phyloP scores from a whole-genome alignment of 2,888 invertebrate genomes.

The Molorchus minor region DNA sequence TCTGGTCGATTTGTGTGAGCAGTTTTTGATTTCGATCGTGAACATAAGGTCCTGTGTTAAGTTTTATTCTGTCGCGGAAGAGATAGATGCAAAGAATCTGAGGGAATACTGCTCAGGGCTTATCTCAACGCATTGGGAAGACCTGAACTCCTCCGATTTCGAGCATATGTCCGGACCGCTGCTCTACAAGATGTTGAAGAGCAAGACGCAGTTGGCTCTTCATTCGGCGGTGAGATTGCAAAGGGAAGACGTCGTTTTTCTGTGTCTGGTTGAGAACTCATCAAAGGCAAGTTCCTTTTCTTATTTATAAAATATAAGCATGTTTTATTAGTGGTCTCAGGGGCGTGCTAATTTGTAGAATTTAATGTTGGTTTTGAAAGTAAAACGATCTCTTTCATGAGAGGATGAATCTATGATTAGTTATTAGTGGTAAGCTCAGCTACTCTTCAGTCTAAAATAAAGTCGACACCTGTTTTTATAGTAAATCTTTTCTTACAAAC shows the following conservation, averaged over 20 bases:
- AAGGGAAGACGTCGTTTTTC: slow-evolving; percentile 93
- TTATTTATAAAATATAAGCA: too few species aligned
- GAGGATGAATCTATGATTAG: too few species aligned
- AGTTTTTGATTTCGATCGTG: slow-evolving; percentile 85
- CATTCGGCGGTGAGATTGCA: slow-evolving; percentile 89
- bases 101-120: slow-evolving; percentile 87
- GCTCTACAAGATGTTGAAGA: slow-evolving; percentile 89
- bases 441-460: too few species aligned
- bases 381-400: not conserved
- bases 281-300: slow-evolving; percentile 78
- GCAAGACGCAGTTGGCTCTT: slow-evolving; percentile 86
- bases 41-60: slow-evolving; percentile 72
- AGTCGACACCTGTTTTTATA: too few species aligned
- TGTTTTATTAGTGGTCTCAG: not conserved
- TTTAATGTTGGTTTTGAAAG: not conserved
- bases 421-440: too few species aligned
- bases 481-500: too few species aligned
- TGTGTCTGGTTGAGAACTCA: slow-evolving; percentile 91
- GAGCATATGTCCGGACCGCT: slow-evolving; percentile 92
- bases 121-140: slow-evolving; percentile 93
- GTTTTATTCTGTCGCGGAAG: slow-evolving; percentile 92
- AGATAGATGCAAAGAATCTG: slow-evolving; percentile 82
- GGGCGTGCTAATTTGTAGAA: not conserved
- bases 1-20: slow-evolving; percentile 83
- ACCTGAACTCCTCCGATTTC: slow-evolving; percentile 85